phyloP scores from a whole-genome alignment of 1,140 invertebrate species.

The Adoxophyes honmai region DNA sequence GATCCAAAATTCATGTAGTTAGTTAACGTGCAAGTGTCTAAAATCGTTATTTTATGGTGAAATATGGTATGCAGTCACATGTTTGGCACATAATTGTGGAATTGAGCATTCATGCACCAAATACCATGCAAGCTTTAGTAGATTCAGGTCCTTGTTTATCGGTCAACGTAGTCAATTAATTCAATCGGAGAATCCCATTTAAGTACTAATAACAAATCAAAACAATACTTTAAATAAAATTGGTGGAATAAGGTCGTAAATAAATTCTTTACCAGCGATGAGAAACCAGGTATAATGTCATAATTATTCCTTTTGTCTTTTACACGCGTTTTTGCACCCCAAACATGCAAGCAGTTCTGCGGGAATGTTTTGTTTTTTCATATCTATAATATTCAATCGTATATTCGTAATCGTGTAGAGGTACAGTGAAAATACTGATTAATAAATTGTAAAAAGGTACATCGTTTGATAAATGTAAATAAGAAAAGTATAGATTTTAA shows the following conservation, averaged over 20 bases:
- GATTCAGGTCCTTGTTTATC: conserved; percentile 18
- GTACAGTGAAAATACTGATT: conserved; percentile 2
- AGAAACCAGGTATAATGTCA: too few species aligned
- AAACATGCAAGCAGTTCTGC: too few species aligned
- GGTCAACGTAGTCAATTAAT: not conserved
- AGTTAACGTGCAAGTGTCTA: conserved; percentile 26
- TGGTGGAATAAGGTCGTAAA: too few species aligned
- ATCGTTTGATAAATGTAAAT: not conserved
- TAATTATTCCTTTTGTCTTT: too few species aligned
- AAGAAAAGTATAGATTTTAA: too few species aligned
- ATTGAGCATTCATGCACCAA: conserved; percentile 38
- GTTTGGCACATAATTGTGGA: conserved; percentile 40
- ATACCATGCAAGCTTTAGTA: conserved; percentile 30
- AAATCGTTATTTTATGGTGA: conserved; percentile 23
- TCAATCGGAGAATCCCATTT: too few species aligned
- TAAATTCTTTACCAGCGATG: too few species aligned
- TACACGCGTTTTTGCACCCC: too few species aligned
- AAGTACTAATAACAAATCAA: too few species aligned
- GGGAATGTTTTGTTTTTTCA: too few species aligned
- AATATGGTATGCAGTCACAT: conserved; percentile 19
- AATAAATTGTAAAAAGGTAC: conserved; percentile 1
- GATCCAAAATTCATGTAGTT: conserved; percentile 51
- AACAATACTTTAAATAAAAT: too few species aligned
- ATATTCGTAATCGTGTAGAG: conserved; percentile 1
- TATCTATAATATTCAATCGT: not conserved